Base-by-base conservation (phyloP, 2,888 invertebrate genomes). In the Epinotia bilunana region DNA sequence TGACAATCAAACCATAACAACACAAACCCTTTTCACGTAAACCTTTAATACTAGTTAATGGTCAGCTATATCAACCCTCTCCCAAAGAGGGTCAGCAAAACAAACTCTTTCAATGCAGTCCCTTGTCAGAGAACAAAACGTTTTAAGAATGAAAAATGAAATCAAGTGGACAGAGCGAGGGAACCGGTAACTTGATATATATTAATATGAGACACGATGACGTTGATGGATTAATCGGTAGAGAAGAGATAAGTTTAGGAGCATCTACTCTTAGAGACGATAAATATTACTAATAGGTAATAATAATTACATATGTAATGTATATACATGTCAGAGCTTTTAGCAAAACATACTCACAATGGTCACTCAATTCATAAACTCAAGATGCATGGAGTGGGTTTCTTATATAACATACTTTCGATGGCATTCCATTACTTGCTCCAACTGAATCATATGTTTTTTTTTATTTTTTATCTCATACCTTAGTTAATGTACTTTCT, bases 71-170 rank as follows among this genome's bases (percentile, higher is more conserved):
- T 83, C 82, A 80, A 80, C 80, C 85, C 83, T 83, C 83, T 83
- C 86, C 87, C 87, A 90, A 90, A 81, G 80, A 88, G 90, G 90
- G 90, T 87, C 79, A 63, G 58, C 83, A 90, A 87, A 90, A 88
- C 89, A 88, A 89, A 89, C 87, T 86, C 82, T 86, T 87, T 88
- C 90, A 88, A 92, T 90, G 88, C 87, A 86, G 83, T 86, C 92
- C 92, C 90, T 85, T 90, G 92, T 92, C 91, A 87, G 83, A 85
- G 85, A 91, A 92, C 92, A 93, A 92, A 92, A 92, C 88, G 87
- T 84, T 87, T 84, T 87, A 89, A 88, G 90, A 88, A 89, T 93
- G 93, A 93, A 93, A 93, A 93, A 93, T 93, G 91, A 93, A 93
- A 93, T 93, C 87, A 91, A 92, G 89, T 92, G 92, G 93, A 92